These are phyloP conservation scores for Nothobranchius furzeri DNA, from an alignment of 2,113 vertebrate species.

Conservation along the genomic window DNA sequence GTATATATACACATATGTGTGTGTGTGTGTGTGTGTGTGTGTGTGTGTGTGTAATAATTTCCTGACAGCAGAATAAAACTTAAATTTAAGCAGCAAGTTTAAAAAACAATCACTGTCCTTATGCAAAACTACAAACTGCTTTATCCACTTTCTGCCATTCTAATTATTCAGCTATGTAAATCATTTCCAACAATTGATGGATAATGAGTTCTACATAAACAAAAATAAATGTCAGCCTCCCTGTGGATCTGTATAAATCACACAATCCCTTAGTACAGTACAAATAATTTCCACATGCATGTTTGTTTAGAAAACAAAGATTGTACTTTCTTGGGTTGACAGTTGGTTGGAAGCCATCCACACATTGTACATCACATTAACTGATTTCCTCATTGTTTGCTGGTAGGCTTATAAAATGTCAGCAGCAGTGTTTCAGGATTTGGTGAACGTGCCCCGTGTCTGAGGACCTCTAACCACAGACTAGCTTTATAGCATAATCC, in stretches of 20 bases:
- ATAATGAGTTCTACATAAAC: not conserved
- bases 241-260: not conserved
- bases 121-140: not conserved
- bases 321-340: constrained; percentile 20
- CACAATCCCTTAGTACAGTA: not conserved
- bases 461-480: constrained; percentile 57
- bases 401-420: constrained; percentile 60
- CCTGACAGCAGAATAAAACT: too few species aligned
- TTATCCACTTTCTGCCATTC: not conserved
- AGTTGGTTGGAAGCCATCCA: constrained; percentile 36
- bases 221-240: not conserved
- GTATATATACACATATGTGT: too few species aligned
- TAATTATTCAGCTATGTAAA: not conserved
- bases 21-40: too few species aligned
- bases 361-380: constrained; percentile 42
- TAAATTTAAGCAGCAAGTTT: too few species aligned
- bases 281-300: constrained; percentile 10
- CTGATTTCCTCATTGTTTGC: constrained; percentile 54
- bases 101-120: not conserved
- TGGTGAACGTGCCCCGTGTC: constrained; percentile 42
- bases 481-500: constrained; percentile 60
- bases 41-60: too few species aligned
- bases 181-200: not conserved
- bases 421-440: constrained; percentile 51
- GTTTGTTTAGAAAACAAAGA: constrained; percentile 18